Percentiles rank a stretch among this genome's conserved stretches.
Evolutionary conservation across 2,888 invertebrate species (phyloP).

Genomic region (Allolobophora icterica): DNA sequence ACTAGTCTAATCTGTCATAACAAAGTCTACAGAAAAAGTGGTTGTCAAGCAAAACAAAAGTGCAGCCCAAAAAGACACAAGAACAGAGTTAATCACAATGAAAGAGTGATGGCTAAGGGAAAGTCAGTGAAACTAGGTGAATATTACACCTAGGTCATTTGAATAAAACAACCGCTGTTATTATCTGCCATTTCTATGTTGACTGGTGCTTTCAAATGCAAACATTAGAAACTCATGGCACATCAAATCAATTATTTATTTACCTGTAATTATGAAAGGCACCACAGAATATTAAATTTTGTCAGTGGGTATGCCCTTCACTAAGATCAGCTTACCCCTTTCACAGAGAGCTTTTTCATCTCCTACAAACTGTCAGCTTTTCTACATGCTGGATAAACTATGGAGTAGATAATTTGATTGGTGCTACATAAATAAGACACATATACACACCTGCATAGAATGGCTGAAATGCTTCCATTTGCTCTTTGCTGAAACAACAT

Average conservation of each 20-base stretch:
- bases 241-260: background rate
- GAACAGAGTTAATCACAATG: background rate
- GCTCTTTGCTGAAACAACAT: background rate
- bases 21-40: background rate
- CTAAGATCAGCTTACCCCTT: background rate
- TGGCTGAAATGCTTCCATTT: conserved; percentile 25
- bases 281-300: too few species aligned
- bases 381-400: background rate
- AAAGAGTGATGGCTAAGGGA: background rate
- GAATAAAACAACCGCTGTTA: background rate
- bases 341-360: background rate
- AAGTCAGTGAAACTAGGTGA: background rate
- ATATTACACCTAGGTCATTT: background rate
- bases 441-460: background rate
- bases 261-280: too few species aligned
- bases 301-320: background rate
- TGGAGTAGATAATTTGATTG: background rate
- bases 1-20: background rate
- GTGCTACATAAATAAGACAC: too few species aligned
- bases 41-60: background rate
- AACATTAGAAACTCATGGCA: background rate
- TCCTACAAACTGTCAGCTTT: background rate
- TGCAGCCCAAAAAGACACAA: background rate
- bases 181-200: background rate
- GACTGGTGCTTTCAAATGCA: background rate